Evolutionary conservation across 2,797 vertebrate genomes (phyloP).

Genomic region (Chelmon rostratus): DNA sequence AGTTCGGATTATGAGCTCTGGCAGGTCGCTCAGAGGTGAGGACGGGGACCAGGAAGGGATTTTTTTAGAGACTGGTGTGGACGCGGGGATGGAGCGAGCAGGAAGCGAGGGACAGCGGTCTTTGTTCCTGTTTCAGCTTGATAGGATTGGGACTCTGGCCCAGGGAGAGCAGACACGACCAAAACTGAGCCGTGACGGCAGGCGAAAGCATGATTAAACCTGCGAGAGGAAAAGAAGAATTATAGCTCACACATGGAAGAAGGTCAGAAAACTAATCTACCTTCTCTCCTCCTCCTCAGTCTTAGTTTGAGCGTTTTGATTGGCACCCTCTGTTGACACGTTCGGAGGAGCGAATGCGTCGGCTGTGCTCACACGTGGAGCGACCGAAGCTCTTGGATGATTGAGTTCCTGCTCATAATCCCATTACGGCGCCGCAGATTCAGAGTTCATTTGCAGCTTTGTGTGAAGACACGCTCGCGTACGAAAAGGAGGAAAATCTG

Average conservation of each 20-base stretch:
- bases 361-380: constrained; percentile 48
- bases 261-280: constrained; percentile 8
- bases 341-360: constrained; percentile 12
- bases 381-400: constrained; percentile 56
- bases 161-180: constrained; percentile 47
- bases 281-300: constrained; percentile 8
- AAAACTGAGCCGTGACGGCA: constrained; percentile 44
- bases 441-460: constrained; percentile 71
- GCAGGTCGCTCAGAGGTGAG: constrained; percentile 63
- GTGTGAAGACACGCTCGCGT: constrained; percentile 55
- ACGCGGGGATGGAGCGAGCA: constrained; percentile 7
- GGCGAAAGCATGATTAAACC: constrained; percentile 44
- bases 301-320: constrained; percentile 46
- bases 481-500: constrained; percentile 59
- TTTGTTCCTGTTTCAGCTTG: constrained; percentile 65
- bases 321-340: constrained; percentile 38
- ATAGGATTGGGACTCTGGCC: constrained; percentile 66
- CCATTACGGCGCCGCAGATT: constrained; percentile 67
- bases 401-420: constrained; percentile 75
- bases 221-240: constrained; percentile 25
- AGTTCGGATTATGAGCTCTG: constrained; percentile 72
- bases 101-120: constrained; percentile 32
- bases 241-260: constrained; percentile 30
- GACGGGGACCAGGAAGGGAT: constrained; percentile 43
- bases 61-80: constrained; percentile 37